A percentile compares a stretch with the other conserved stretches of the same genome.
Evolutionary conservation across 2,797 vertebrate species (phyloP).

Genomic region (Lepilemur septentrionalis): DNA sequence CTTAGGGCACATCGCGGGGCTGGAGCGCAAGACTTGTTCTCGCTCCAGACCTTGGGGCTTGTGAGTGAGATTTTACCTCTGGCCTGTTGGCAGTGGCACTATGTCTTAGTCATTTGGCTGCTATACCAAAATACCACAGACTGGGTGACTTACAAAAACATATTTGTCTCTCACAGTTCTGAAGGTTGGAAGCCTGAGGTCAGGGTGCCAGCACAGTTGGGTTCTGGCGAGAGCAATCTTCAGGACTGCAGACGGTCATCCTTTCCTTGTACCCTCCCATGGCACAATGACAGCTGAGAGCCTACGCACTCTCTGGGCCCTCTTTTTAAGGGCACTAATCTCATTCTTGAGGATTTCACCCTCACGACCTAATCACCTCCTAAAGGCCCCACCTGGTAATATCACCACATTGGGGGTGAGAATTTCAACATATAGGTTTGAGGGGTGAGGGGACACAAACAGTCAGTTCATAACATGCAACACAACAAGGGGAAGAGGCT

Average conservation of each 20-base stretch:
- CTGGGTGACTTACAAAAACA: background rate
- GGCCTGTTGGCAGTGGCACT: background rate
- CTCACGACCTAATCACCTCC: background rate
- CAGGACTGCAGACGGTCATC: background rate
- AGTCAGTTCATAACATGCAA: background rate
- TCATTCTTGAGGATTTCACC: background rate
- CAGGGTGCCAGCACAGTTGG: background rate
- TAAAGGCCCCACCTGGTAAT: background rate
- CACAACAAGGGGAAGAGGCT: background rate
- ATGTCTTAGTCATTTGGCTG: background rate
- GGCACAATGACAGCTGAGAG: background rate
- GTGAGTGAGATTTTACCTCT: background rate
- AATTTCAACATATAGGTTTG: background rate
- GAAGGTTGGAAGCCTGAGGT: background rate
- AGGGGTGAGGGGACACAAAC: accelerated
- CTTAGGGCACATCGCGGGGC: background rate
- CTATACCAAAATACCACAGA: background rate
- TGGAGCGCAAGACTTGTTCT: background rate
- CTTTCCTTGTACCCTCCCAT: background rate
- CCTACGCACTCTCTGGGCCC: background rate
- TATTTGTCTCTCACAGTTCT: no score
- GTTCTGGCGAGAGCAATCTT: background rate
- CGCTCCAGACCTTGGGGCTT: background rate
- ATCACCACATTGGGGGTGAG: background rate
- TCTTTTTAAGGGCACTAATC: background rate